A percentile compares a stretch with the other conserved stretches of the same genome.
Conservation (phyloP, 2,888 invertebrate genomes). For the Plagiodera versicolora region DNA sequence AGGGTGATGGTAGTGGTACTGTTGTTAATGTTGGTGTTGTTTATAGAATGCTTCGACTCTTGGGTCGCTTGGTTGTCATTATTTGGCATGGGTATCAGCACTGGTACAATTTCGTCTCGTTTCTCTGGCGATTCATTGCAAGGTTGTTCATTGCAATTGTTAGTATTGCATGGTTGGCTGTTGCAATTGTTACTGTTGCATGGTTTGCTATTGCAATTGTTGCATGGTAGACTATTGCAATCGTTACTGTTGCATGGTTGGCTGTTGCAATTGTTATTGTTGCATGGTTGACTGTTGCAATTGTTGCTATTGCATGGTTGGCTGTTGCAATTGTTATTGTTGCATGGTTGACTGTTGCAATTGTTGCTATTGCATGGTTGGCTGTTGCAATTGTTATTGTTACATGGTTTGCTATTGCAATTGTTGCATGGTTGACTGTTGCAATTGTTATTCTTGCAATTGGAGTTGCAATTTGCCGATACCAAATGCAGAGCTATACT, state of each 20-base stretch:
- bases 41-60: neutral
- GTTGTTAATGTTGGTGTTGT: slow-evolving; percentile 20
- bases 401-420: slow-evolving; percentile 11
- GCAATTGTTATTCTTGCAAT: too few relatives aligned
- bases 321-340: neutral
- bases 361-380: neutral
- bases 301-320: slow-evolving; percentile 8
- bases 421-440: slow-evolving; percentile 7
- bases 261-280: slow-evolving; percentile 7
- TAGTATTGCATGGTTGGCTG: slow-evolving; percentile 1
- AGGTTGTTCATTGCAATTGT: slow-evolving; percentile 3
- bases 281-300: slow-evolving; percentile 3
- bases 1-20: slow-evolving; percentile 9
- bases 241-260: slow-evolving; percentile 1
- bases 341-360: slow-evolving; percentile 11
- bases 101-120: slow-evolving; percentile 6
- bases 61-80: neutral
- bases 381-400: slow-evolving; percentile 8
- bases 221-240: slow-evolving; percentile 10
- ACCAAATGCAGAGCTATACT: neutral
- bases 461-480: slow-evolving; percentile 11
- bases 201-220: neutral
- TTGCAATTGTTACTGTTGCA: slow-evolving; percentile 9
- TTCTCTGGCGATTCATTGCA: neutral
- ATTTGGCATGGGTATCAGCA: slow-evolving; percentile 18